Base-by-base conservation (phyloP, 2,113 vertebrate species). In the Carassius carassius region DNA sequence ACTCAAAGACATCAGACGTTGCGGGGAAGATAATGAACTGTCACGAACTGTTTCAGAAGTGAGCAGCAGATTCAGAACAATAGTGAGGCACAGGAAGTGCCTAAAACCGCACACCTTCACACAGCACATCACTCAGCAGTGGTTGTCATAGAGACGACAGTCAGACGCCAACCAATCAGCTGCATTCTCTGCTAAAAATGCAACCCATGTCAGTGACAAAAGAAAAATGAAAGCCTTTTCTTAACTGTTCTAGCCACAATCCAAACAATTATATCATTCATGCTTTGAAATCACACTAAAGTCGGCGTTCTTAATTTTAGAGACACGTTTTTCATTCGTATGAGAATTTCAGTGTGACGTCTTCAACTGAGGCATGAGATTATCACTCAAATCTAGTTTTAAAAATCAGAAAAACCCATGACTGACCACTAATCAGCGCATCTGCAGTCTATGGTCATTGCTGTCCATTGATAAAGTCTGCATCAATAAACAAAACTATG, bases 21-120 rank as follows among this genome's bases (percentile, higher is more conserved):
- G 63, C 44, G 29, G 35, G 4, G 4, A 12, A 84, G 29, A 37
- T 29, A 76, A 74, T 76, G 49, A 54, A 13, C 9, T 29, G 49
- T 44, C 4, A 10, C 65, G 25, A 75, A 25, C 58, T 82, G 44
- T 62, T 84, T 69, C 82, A 82, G 29, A 83, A 77, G 76, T 63
- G 77, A 70, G 78, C 79, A 67, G 72, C 37, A 60, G 70, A 87
- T 62, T 89, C n/a, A 85, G 82, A 89, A 88, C 87, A 88, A 89
- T 77, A 84, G 80, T 56, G 81, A 80, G 76, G 85, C 29, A 91
- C 92, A 95, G 94, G 94, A 95, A 94, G 87, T 63, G 74, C 78
- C 82, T 70, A 21, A 86, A 87, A 94, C 94, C 94, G 92, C 94
- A 94, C 86, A 84, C 76, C 86, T 92, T 86, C 74, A 4, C 65